Evolutionary conservation across 2,888 invertebrate species (phyloP).

Genomic region (Lochmaea crataegi): DNA sequence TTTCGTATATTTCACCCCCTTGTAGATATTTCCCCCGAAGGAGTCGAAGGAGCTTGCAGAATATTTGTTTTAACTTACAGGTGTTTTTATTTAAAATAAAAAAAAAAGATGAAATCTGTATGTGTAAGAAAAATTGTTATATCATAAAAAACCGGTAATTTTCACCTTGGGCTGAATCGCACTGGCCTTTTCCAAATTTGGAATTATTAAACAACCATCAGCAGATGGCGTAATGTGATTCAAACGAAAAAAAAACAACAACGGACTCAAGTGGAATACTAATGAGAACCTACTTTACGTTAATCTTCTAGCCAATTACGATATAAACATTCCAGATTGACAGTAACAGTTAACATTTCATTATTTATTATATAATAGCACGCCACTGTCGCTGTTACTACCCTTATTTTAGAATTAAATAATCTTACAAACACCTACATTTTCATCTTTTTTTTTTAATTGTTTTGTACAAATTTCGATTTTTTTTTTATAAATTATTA

Average conservation of each 20-base stretch:
- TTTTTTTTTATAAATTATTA: conserved; percentile 19
- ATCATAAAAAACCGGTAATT: background rate
- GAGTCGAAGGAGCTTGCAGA: conserved; percentile 13
- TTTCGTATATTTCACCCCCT: no score
- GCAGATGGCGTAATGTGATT: background rate
- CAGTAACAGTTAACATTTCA: no score
- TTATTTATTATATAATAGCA: no score
- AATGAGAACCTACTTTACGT: no score
- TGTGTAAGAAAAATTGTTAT: background rate
- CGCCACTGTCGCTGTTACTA: background rate
- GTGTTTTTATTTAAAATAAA: background rate
- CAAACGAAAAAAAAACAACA: background rate
- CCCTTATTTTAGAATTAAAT: no score
- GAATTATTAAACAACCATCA: conserved; percentile 19
- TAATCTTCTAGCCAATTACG: no score
- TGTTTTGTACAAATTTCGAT: background rate
- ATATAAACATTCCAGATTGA: no score
- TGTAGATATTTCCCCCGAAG: background rate
- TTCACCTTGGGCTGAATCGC: conserved; percentile 23
- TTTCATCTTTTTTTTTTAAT: background rate
- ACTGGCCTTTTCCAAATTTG: conserved; percentile 22
- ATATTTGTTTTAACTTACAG: background rate
- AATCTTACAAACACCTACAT: background rate
- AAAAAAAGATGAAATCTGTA: conserved; percentile 29
- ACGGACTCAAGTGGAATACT: background rate